Conservation (phyloP, 2,797 vertebrate species). For the Chaenodraco wilsoni region DNA sequence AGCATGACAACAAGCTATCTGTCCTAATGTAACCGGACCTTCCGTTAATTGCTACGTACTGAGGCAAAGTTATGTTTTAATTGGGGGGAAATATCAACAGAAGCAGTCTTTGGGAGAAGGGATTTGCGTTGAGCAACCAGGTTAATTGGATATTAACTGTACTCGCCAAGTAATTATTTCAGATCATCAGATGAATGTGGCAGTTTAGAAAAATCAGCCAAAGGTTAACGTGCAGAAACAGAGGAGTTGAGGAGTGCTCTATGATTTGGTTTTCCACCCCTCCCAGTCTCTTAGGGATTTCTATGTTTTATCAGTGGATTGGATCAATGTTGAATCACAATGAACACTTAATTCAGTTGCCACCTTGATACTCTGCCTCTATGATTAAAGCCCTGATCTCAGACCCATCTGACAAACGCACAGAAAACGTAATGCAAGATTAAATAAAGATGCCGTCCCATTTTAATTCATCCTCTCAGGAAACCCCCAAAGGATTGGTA, state of each 20-base stretch:
- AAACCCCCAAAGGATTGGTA: conserved; percentile 41
- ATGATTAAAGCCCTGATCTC: background rate
- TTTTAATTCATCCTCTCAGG: conserved; percentile 31
- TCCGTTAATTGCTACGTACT: conserved; percentile 58
- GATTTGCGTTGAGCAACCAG: conserved; percentile 67
- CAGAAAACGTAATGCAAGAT: conserved; percentile 38
- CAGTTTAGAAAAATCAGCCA: conserved; percentile 23
- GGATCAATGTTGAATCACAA: conserved; percentile 35
- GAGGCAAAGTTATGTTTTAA: conserved; percentile 58
- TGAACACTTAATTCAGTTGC: conserved; percentile 21
- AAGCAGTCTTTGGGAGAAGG: conserved; percentile 49
- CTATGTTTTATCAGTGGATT: conserved; percentile 32
- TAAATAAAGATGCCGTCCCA: conserved; percentile 31
- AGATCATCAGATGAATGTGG: conserved; percentile 22
- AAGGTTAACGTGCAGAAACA: conserved; percentile 25
- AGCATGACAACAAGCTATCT: conserved; percentile 19
- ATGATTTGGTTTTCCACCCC: conserved; percentile 46
- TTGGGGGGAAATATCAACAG: conserved; percentile 58
- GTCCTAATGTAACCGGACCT: conserved; percentile 32
- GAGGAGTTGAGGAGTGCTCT: conserved; percentile 11
- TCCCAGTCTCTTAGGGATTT: conserved; percentile 21
- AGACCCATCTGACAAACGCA: background rate
- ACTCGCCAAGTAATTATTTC: conserved; percentile 47
- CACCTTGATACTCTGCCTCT: background rate
- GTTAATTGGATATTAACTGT: conserved; percentile 75